Conservation (phyloP, 37 sponge, comb jelly and placozoan species). For the Cladorhizidae sp. region DNA sequence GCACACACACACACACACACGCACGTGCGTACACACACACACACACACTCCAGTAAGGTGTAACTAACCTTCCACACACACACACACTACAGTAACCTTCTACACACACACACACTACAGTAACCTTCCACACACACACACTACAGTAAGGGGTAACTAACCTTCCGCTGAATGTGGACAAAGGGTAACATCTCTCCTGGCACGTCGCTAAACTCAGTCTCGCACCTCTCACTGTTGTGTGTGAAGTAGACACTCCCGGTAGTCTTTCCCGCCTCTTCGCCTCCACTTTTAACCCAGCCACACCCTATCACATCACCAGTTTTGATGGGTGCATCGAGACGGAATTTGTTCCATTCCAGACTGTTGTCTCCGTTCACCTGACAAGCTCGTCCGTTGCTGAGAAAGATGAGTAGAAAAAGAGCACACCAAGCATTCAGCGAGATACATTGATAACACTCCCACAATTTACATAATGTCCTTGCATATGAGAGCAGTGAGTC, state of each 20-base stretch:
- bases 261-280: slow-evolving; percentile 44
- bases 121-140: background rate
- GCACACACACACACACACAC: no score
- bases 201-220: slow-evolving; percentile 46
- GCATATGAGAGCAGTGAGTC: no score
- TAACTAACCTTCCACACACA: background rate
- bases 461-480: no score
- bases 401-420: background rate
- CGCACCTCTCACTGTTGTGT: slow-evolving; percentile 68
- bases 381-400: slow-evolving; percentile 71
- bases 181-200: slow-evolving; percentile 81
- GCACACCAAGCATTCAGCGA: no score
- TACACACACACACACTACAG: background rate
- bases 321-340: slow-evolving; percentile 42
- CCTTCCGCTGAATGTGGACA: slow-evolving; percentile 87
- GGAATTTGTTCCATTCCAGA: slow-evolving; percentile 65
- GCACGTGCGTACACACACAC: background rate
- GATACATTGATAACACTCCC: no score
- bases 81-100: background rate
- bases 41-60: background rate
- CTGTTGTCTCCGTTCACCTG: slow-evolving; percentile 50
- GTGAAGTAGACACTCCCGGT: slow-evolving; percentile 87
- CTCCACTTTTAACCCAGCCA: slow-evolving; percentile 84
- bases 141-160: background rate
- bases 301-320: slow-evolving; percentile 81